phyloP scores from a whole-genome alignment of 64 coral and sea anemone species.

The Montipora cactus region DNA sequence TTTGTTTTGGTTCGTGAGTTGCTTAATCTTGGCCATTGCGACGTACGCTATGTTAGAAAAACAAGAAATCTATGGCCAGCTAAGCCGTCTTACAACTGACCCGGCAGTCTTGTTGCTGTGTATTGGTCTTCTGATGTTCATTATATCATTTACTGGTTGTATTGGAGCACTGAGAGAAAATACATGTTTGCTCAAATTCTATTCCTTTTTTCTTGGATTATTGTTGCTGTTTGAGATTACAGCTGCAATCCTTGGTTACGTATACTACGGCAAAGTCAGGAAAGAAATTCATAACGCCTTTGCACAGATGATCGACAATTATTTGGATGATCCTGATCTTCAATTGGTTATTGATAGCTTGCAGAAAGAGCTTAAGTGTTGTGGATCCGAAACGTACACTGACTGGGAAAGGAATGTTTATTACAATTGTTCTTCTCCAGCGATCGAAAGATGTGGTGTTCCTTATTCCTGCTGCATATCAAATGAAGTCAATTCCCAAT shows the following conservation, averaged over 20 bases:
- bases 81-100: conserved; percentile 83
- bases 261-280: conserved; percentile 70
- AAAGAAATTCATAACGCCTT: conserved; percentile 85
- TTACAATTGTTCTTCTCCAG: conserved; percentile 89
- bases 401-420: conserved; percentile 94
- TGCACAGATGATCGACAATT: conserved; percentile 71
- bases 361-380: conserved; percentile 91
- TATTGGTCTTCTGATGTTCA: conserved; percentile 81
- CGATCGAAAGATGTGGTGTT: conserved; percentile 86
- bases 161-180: conserved; percentile 95
- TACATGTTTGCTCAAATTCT: conserved; percentile 86
- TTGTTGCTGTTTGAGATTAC: conserved; percentile 85
- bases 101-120: conserved; percentile 75
- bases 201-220: conserved; percentile 64
- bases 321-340: conserved; percentile 94
- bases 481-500: conserved; percentile 90
- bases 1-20: conserved; percentile 86
- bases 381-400: conserved; percentile 75
- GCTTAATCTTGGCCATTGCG: conserved; percentile 82
- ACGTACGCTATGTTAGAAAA: conserved; percentile 90
- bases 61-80: conserved; percentile 83
- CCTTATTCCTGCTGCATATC: conserved; percentile 93
- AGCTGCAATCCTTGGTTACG: conserved; percentile 81
- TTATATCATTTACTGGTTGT: conserved; percentile 87
- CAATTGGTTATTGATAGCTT: conserved; percentile 83